Conservation (phyloP, 2,113 vertebrate species). For the Apteryx owenii region DNA sequence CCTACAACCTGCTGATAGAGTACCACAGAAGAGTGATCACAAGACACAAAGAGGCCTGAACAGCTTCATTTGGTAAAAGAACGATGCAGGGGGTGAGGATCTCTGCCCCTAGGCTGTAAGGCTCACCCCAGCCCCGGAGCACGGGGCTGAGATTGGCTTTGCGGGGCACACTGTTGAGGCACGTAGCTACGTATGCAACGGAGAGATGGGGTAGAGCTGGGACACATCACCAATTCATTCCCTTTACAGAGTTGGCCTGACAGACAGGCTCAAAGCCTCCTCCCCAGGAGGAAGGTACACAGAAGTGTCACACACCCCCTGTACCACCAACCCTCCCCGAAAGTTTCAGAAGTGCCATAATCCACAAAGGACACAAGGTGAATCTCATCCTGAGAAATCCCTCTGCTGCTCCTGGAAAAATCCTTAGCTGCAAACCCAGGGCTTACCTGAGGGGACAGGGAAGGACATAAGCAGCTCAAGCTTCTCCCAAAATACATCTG, state of each 20-base stretch:
- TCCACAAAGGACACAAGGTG: slow-evolving; percentile 49
- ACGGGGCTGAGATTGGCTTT: background rate
- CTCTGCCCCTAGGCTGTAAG: background rate
- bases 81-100: background rate
- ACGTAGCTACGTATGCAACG: rapidly evolving
- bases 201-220: background rate
- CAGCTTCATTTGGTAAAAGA: background rate
- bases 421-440: slow-evolving; percentile 27
- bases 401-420: slow-evolving; percentile 9
- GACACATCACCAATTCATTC: background rate
- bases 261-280: slow-evolving; percentile 21
- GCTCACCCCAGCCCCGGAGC: background rate
- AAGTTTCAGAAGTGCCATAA: slow-evolving; percentile 48
- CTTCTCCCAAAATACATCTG: slow-evolving; percentile 48
- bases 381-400: slow-evolving; percentile 54
- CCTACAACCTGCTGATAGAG: background rate
- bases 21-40: background rate
- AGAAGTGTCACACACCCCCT: slow-evolving; percentile 7
- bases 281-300: slow-evolving; percentile 53
- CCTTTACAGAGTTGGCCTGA: slow-evolving; percentile 30
- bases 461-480: slow-evolving; percentile 36
- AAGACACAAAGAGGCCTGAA: background rate
- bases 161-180: background rate
- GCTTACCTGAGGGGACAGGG: slow-evolving; percentile 62
- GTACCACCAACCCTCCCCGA: slow-evolving; percentile 1